A percentile compares a stretch with the other conserved stretches of the same genome.
Evolutionary conservation across 2,113 vertebrate species (phyloP).

Genomic region (cattle (Bos taurus)): DNA sequence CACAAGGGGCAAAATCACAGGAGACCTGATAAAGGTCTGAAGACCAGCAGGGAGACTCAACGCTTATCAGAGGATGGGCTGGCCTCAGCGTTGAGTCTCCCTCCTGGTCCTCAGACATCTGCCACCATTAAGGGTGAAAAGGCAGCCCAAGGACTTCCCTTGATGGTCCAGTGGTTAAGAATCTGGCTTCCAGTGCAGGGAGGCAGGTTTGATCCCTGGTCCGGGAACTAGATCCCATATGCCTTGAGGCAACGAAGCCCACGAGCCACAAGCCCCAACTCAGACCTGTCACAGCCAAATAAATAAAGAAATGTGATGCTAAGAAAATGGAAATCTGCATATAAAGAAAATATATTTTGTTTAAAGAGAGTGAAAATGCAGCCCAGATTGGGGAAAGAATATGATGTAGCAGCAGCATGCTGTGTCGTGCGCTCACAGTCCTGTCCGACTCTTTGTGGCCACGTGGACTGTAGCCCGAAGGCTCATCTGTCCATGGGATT

Average conservation of each 20-base stretch:
- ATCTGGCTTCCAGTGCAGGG: background rate
- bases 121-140: background rate
- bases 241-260: background rate
- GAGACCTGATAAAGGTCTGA: background rate
- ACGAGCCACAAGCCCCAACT: background rate
- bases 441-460: background rate
- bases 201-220: background rate
- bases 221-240: background rate
- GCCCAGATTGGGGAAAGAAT: background rate
- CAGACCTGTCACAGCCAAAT: background rate
- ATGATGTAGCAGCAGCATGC: background rate
- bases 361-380: background rate
- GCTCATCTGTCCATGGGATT: background rate
- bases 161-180: background rate
- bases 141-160: background rate
- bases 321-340: background rate
- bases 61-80: too few species aligned
- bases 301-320: background rate
- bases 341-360: background rate
- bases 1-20: rapidly evolving
- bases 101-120: background rate
- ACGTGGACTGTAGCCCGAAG: background rate
- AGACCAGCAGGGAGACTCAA: too few species aligned
- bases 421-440: too few species aligned
- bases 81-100: background rate